Base-by-base conservation (phyloP, 2,113 vertebrate species). In the Ivindomyrus marchei region DNA sequence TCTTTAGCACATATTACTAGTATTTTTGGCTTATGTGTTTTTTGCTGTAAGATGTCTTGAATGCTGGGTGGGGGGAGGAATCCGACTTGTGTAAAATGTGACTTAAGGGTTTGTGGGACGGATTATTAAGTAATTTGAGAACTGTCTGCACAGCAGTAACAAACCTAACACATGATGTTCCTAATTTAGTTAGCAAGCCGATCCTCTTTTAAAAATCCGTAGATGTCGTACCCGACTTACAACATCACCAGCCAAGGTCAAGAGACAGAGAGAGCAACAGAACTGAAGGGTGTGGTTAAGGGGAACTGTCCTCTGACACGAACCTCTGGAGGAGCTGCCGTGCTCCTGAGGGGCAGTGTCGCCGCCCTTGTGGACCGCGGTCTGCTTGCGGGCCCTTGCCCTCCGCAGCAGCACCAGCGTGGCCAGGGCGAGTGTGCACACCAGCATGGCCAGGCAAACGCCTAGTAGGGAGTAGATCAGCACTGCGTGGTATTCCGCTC, bases 391-490 rank as follows among this genome's bases (percentile, higher is more conserved):
- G 0, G 19, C 62, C 36, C 89, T 93, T 52, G 85, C 90, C 90
- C 93, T 93, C 90, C 92, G 93, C 88, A 96, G 85, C 84, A 97
- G 93, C 89, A 96, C 94, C 0, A 94, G 93, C 90, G 97, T 36
- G 0, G 95, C 96, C 90, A 97, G 91, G 10, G 96, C 89, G 90
- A 96, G 93, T 80, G 96, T 96, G 89, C 94, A 96, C 89, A 97
- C 0, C 39, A 98, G 90, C 70, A 94, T 70, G 0, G 94, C 92
- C 52, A 96, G 91, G 92, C 96, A 96, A 24, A 97, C 90, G 3
- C 95, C 96, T 92, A 97, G 94, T 0, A 97, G 93, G 46, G 95
- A 93, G 91, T 94, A 95, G 19, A 95, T 87, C n/a, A 94, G 4
- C 1, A 74, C 85, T 1, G 93, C 47, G 47, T 92, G 92, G 2